Conservation (phyloP, 2,888 invertebrate species). For the Falcaria lacertinaria region DNA sequence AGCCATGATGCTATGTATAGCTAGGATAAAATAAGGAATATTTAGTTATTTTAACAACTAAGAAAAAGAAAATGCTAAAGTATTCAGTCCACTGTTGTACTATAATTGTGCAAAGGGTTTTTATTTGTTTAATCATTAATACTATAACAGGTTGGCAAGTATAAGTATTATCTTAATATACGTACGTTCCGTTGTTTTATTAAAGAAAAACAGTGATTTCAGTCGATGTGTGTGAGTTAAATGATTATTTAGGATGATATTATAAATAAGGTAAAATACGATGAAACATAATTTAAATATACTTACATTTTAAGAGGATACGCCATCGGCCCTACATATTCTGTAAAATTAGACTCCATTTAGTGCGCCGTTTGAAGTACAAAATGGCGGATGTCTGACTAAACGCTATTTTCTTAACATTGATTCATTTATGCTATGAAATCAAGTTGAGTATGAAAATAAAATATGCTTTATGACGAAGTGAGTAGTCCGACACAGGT, state of each 20-base stretch:
- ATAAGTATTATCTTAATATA: too few species aligned
- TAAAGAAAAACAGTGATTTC: too few species aligned
- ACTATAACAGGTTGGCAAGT: too few species aligned
- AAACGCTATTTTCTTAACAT: constrained; percentile 20
- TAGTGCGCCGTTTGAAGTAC: constrained; percentile 40
- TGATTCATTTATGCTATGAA: constrained; percentile 39
- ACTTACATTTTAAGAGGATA: constrained; percentile 71
- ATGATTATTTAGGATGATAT: constrained; percentile 1
- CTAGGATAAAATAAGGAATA: too few species aligned
- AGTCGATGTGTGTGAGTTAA: not conserved
- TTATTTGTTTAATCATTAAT: too few species aligned
- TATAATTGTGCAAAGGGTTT: too few species aligned
- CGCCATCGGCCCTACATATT: constrained; percentile 59
- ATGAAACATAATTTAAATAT: constrained; percentile 7
- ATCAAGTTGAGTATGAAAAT: constrained; percentile 10
- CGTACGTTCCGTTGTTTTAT: too few species aligned
- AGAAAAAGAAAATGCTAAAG: too few species aligned
- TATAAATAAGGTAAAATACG: constrained; percentile 5
- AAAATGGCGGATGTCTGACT: constrained; percentile 39
- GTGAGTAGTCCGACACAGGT: constrained; percentile 78
- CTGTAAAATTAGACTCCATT: constrained; percentile 65
- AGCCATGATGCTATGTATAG: too few species aligned
- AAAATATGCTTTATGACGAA: constrained; percentile 54
- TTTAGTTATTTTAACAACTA: too few species aligned
- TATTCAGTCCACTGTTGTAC: too few species aligned